Evolutionary conservation across 2,888 invertebrate genomes (phyloP), one percentile per base, ranked within the genome.

Genomic region (Phragmatobia fuliginosa): DNA sequence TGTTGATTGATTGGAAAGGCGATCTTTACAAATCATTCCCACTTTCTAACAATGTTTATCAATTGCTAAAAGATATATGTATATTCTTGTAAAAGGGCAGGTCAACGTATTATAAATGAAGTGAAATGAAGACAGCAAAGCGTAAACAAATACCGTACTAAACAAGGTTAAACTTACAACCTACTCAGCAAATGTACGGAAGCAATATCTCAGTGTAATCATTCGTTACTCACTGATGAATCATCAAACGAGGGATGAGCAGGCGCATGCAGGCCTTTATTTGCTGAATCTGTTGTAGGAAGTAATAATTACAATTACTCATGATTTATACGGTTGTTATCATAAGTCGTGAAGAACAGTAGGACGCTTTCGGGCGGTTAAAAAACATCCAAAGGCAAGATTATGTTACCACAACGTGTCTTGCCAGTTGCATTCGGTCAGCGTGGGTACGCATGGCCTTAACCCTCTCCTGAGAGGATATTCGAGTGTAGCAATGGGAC

Each of bases 91-190:
- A 31, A 66, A 36, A 67, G 58, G 21, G 52, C 45, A 25, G 32
- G 36, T 61, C 69, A 67, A 76, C 72, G 73, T 73, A 72, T 68
- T 68, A 60, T 71, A 74, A 63, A 76, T 32, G 45, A 63, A 25
- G 45, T 63, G 32, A n/a, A n/a, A 64, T 25, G 10, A 56, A 56
- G 56, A 36, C 56, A 25, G 31, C 28, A 41, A 25, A 38, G 16
- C 28, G 64, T 52, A 45, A 70, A 58, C 62, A 41, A 14, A 2
- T 28, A 32, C 4, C 11, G 70, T 45, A 63, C 62, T 63, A 32
- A 32, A 49, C 63, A 74, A 80, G 79, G 83, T 69, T 78, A 63
- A 77, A 76, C 70, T 77, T 82, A 85, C 82, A 84, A 77, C 73
- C 64, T 68, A 77, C 70, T 75, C 77, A 74, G 77, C 77, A 70